Conservation (phyloP, 2,888 invertebrate genomes). For the Agrochola lychnidis region DNA sequence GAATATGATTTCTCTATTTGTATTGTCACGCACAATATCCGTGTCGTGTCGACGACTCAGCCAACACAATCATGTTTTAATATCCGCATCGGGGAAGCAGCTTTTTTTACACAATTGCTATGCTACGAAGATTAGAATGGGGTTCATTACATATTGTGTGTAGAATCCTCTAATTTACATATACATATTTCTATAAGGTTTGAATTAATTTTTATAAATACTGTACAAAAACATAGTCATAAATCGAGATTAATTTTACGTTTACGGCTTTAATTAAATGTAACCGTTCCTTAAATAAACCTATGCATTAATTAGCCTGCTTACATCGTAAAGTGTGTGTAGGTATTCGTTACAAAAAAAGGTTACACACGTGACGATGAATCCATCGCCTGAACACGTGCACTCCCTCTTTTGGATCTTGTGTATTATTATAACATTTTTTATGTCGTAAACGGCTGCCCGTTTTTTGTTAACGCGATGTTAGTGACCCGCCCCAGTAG, state of each 20-base stretch:
- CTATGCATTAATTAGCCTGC: neutral
- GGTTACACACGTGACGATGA: conserved; percentile 30
- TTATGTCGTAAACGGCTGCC: neutral
- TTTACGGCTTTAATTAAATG: neutral
- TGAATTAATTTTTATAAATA: neutral
- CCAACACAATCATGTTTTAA: neutral
- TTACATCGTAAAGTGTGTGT: conserved; percentile 17
- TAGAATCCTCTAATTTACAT: neutral
- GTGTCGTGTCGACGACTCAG: neutral
- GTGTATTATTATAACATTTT: conserved; percentile 12
- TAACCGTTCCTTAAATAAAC: conserved; percentile 12
- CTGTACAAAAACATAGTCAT: neutral
- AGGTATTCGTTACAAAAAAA: conserved; percentile 41
- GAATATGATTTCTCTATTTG: neutral
- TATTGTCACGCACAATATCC: neutral
- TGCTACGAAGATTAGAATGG: neutral
- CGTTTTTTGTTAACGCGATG: conserved; percentile 8
- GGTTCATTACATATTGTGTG: neutral
- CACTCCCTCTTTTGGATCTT: conserved; percentile 4
- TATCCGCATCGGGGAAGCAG: neutral
- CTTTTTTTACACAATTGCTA: neutral
- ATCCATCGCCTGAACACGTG: conserved; percentile 50
- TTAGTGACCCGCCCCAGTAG: conserved; percentile 40
- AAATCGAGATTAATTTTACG: neutral
- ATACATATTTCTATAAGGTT: neutral